These are phyloP conservation scores for Echinops telfairi DNA, from an alignment of 2,113 vertebrate genomes.

Conservation along the genomic window DNA sequence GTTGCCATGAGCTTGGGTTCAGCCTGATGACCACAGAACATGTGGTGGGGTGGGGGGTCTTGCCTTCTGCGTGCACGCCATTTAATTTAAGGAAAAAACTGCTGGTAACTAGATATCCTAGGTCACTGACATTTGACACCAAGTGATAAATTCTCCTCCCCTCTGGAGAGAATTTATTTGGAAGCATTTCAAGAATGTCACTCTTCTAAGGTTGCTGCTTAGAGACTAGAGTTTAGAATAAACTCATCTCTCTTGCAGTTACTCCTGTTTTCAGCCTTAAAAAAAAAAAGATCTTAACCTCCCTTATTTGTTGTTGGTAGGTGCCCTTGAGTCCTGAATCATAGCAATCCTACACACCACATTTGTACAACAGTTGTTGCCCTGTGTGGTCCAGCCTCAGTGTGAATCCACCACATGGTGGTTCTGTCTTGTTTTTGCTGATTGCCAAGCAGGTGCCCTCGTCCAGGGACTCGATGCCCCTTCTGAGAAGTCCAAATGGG, in stretches of 20 bases:
- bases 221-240: conserved; percentile 52
- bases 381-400: not conserved
- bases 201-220: conserved; percentile 70
- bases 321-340: not conserved
- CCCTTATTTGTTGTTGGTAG: not conserved
- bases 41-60: not conserved
- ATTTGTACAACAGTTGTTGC: not conserved
- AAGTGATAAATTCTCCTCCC: conserved; percentile 69
- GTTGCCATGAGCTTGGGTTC: not conserved
- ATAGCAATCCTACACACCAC: no score
- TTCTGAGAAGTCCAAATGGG: not conserved
- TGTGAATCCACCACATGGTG: not conserved
- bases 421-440: not conserved
- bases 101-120: conserved; percentile 28
- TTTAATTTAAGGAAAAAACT: conserved; percentile 58
- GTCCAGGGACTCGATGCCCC: not conserved
- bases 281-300: not conserved
- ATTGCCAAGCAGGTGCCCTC: not conserved
- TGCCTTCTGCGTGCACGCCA: not conserved
- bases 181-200: conserved; percentile 76
- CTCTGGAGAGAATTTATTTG: conserved; percentile 57
- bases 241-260: not conserved
- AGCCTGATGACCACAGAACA: not conserved
- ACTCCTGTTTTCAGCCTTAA: not conserved
- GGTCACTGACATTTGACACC: conserved; percentile 70